phyloP scores from a whole-genome alignment of 30 jellyfish, hydroid and myxozoan species.

The Cassiopea andromeda region DNA sequence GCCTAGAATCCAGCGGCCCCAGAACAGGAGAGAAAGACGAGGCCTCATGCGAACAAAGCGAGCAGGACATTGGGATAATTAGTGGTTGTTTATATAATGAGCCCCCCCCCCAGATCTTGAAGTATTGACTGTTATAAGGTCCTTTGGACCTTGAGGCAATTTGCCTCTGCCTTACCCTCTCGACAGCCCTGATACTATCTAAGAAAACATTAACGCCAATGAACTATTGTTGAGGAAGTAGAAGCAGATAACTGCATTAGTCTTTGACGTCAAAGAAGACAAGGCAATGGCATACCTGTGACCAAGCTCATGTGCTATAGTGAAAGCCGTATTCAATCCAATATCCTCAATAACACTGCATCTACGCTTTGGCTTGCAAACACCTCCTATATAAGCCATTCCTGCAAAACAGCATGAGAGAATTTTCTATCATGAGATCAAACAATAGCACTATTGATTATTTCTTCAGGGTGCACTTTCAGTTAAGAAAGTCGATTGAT shows the following conservation, averaged over 20 bases:
- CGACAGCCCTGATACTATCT: no score
- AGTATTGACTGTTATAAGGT: no score
- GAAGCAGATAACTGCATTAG: not conserved
- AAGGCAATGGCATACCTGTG: conserved; percentile 82
- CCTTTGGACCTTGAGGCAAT: no score
- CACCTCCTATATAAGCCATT: conserved; percentile 97
- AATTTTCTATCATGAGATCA: not conserved
- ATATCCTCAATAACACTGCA: conserved; percentile 97
- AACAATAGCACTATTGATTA: not conserved
- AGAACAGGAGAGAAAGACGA: no score
- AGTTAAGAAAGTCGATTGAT: not conserved
- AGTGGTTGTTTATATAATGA: no score
- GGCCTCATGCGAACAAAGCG: no score
- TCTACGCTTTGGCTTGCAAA: conserved; percentile 85
- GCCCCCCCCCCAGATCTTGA: no score
- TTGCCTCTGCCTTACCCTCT: no score
- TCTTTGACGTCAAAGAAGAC: no score
- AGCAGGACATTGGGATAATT: no score
- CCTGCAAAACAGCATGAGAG: conserved; percentile 33
- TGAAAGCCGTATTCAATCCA: conserved; percentile 94
- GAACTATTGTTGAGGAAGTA: no score
- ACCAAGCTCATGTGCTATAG: conserved; percentile 98
- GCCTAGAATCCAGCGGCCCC: not conserved
- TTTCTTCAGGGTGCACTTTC: not conserved
- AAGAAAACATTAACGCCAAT: no score